Evolutionary conservation across 2,888 invertebrate species (phyloP).

Genomic region (Acrobasis repandana): DNA sequence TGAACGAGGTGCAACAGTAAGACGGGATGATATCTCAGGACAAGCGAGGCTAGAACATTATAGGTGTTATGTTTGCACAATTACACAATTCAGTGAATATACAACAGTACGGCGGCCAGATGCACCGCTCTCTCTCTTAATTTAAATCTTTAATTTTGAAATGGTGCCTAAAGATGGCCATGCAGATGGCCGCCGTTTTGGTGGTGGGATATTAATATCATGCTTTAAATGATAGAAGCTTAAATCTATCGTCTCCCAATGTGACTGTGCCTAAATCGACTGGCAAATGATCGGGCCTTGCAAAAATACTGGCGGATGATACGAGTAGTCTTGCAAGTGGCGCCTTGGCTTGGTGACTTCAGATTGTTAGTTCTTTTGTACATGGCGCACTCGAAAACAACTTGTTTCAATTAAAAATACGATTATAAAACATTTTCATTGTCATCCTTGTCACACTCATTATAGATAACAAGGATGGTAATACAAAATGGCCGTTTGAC

Average conservation of each 20-base stretch:
- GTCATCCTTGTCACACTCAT: no score
- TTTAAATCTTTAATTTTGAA: not conserved
- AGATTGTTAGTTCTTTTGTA: not conserved
- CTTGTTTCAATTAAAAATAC: not conserved
- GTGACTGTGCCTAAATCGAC: constrained; percentile 73
- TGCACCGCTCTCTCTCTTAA: constrained; percentile 42
- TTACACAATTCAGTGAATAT: constrained; percentile 76
- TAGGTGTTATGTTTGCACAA: constrained; percentile 79
- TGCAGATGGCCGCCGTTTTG: constrained; percentile 53
- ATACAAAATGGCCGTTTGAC: no score
- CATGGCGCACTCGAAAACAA: not conserved
- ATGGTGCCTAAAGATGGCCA: constrained; percentile 19
- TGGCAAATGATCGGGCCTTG: constrained; percentile 77
- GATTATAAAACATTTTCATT: not conserved
- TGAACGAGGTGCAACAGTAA: constrained; percentile 82
- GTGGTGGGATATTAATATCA: constrained; percentile 72
- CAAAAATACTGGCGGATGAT: constrained; percentile 69
- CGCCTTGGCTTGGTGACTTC: constrained; percentile 64
- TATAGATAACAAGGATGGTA: no score
- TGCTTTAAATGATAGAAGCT: constrained; percentile 79
- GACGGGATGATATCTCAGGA: constrained; percentile 81
- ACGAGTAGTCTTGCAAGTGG: constrained; percentile 74
- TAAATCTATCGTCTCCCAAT: constrained; percentile 76
- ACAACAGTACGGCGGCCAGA: constrained; percentile 47
- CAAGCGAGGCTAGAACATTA: constrained; percentile 80